Evolutionary conservation across 2,113 vertebrate species (phyloP), one percentile per base, ranked within the genome.

Genomic region (Gymnarchus niloticus): DNA sequence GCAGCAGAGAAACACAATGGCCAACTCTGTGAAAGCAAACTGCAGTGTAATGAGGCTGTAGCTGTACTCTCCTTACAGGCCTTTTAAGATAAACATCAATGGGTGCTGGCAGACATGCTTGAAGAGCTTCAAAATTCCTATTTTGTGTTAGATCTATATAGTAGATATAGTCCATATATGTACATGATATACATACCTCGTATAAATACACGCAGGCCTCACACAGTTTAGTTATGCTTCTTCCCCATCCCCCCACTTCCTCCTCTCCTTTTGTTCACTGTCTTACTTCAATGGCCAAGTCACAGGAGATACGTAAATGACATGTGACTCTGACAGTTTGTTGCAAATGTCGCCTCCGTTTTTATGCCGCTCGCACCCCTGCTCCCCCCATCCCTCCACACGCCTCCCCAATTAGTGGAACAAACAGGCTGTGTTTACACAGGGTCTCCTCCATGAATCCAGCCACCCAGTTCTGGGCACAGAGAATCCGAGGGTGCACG

Each of bases 341-440:
- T 89, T 92, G 94, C 90, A 91, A 95, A 92, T 84, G 88, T 88
- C 89, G 54, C 86, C 89, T 81, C 85, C 44, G 56, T 89, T 92
- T 94, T 94, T 91, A 93, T 92, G 90, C 87, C 88, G 81, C 52
- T 65, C 85, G 90, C 14, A 10, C 80, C 84, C 61, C 78, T 41
- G 33, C 78, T 82, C 87, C 89, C 86, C 85, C 54, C 44, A 61
- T 84, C 88, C 87, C 86, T 85, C 88, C 85, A 85, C 85, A 33
- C 86, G 87, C 85, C 59, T 54, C 37, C 76, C 52, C 91, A 95
- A 95, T 95, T 92, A 94, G 89, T 88, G 92, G 91, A 90, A 87
- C 92, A 94, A 95, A 95, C 92, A 93, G 28, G 44, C 1, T 3
- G 78, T 94, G 92, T 94, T 95, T 94, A 90, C 86, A 86, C 83